Evolutionary conservation across 2,888 invertebrate species (phyloP).

Genomic region (Parthenolecanium corni): DNA sequence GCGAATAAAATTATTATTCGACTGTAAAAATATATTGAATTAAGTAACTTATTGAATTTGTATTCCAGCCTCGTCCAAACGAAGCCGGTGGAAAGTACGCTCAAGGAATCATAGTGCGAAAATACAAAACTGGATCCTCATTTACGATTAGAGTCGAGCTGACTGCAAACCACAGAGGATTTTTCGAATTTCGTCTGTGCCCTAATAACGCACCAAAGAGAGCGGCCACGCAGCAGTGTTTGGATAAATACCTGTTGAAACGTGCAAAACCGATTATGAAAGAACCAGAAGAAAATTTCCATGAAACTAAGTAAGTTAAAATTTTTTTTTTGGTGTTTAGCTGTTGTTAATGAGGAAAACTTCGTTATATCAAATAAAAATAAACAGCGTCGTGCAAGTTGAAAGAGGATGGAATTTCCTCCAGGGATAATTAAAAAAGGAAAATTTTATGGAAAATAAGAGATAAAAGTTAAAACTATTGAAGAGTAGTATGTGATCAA

Average conservation of each 20-base stretch:
- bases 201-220: constrained; percentile 47
- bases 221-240: constrained; percentile 57
- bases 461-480: too few species aligned
- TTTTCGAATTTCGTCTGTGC: constrained; percentile 74
- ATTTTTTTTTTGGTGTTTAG: too few species aligned
- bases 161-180: constrained; percentile 79
- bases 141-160: constrained; percentile 67
- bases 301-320: constrained; percentile 30
- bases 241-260: constrained; percentile 58
- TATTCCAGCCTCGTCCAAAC: constrained; percentile 55
- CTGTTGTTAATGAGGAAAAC: too few species aligned
- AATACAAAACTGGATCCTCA: constrained; percentile 54
- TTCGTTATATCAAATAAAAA: too few species aligned
- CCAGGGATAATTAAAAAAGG: too few species aligned
- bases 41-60: too few species aligned
- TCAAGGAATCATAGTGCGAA: constrained; percentile 67
- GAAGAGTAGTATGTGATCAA: too few species aligned
- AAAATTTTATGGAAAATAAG: too few species aligned
- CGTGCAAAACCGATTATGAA: constrained; percentile 41
- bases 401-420: too few species aligned
- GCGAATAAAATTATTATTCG: too few species aligned
- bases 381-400: too few species aligned
- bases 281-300: constrained; percentile 34
- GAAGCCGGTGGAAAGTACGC: constrained; percentile 76
- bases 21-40: too few species aligned